Base-by-base conservation (phyloP, 2,888 invertebrate species). In the Physocephala rufipes region DNA sequence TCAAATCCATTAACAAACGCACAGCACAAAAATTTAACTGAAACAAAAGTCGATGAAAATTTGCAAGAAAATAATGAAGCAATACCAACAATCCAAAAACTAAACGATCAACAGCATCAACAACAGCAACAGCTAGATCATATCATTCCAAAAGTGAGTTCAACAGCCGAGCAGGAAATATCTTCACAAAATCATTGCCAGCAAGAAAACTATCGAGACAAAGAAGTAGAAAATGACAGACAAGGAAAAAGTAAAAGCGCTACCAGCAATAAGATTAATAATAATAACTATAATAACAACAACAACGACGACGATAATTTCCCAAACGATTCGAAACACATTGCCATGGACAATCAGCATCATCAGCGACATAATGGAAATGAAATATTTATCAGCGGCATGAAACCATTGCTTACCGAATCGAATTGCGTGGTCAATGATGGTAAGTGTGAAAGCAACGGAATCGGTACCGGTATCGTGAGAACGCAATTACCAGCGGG, bases 401-500 rank as follows among this genome's bases (percentile, higher is more conserved):
- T 79, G 79, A 72, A 82, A 79, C 79, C 79, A 78, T 80, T 67
- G 1, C 24, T 28, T 7, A 9, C 9, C 36, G 36, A 36, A 36
- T 26, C 21, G 28, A 15, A n/a, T n/a, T n/a, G n/a, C n/a, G n/a
- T n/a, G n/a, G n/a, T n/a, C n/a, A n/a, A 58, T 24, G 58, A 9
- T 26, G 67, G 69, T 45, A 45, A 75, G 58, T 47, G 83, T 70
- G 5, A 73, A 77, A 75, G 75, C 61, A 88, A 88, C 77, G 89
- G 89, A 67, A 87, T 87, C 63, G 88, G 89, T 67, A 87, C 87
- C 63, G 88, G 89, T 51, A 86, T 90, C 66, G 90, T 91, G 9
- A 90, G 89, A 79, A 90, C 91, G 2, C 90, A 91, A 78, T 82
- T 92, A 75, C 90, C 91, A 21, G 90, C 91, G n/a, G 93, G 92